Base-by-base conservation (phyloP, 92 coral and sea anemone genomes). In the Palythoa heliodiscus region DNA sequence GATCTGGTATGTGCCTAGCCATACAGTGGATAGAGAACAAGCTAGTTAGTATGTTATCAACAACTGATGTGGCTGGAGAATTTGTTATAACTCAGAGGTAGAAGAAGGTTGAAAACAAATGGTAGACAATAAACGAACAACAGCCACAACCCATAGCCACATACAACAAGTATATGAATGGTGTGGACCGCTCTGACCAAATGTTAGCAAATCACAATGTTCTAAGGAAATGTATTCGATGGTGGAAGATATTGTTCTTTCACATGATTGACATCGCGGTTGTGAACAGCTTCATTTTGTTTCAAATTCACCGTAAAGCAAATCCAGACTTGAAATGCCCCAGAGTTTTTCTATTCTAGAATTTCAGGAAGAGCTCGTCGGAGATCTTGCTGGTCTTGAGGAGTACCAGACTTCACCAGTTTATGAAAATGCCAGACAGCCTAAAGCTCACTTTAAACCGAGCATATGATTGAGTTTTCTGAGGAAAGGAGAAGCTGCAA, bases 21-120 rank as follows among this genome's bases (percentile, higher is more conserved):
- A 13, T 88, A 20, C 93, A 90, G 86, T 93, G 93, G 92, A 69
- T 84, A 13, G 92, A 89, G 43, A 84, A 87, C 72, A 87, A 93
- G 82, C 87, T 86, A 55, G 92, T 91, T 1, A 89, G 89, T 5
- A 7, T 93, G 43, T 64, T 89, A 5, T 87, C 93, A 20, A 87
- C 96, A 13, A 87, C 84, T 84, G 92, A 87, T 77, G 74, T 64
- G 52, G 93, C 94, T 11, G 86, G 86, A 85, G 90, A 87, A 54
- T 38, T 48, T 61, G 87, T 11, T 2, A 83, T 38, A 19, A 91
- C 76, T 15, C 75, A 23, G 47, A 84, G 92, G 74, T 88, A 76
- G 73, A 70, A 24, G 23, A 93, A 88, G 87, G 88, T 61, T 29
- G 82, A 78, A 43, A 60, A 80, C 76, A 68, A 17, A 53, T 83